A percentile compares a stretch with the other conserved stretches of the same genome.
Evolutionary conservation across 2,797 vertebrate genomes (phyloP).

Genomic region (Eulemur coronatus): DNA sequence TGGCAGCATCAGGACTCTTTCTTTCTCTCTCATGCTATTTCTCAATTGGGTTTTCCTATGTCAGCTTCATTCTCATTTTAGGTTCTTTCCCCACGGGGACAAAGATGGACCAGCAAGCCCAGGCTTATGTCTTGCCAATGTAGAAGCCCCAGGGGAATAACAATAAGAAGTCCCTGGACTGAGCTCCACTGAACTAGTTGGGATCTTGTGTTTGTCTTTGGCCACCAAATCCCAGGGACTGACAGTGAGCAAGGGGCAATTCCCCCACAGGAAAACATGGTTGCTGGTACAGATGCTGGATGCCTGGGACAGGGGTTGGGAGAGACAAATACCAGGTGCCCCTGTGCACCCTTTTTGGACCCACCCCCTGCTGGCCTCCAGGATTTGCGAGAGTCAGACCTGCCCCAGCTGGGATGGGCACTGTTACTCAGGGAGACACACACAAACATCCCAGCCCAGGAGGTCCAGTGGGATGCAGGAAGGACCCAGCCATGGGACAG

Average conservation of each 20-base stretch:
- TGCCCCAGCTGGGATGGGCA: background rate
- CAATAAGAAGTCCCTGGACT: background rate
- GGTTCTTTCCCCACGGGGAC: background rate
- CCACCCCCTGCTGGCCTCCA: background rate
- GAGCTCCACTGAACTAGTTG: background rate
- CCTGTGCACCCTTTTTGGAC: background rate
- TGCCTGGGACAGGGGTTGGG: background rate
- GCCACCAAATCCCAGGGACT: background rate
- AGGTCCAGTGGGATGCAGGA: background rate
- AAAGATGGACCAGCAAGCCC: background rate
- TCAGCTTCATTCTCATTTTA: background rate
- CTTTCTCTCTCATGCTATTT: background rate
- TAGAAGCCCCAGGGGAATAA: background rate
- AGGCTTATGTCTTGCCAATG: background rate
- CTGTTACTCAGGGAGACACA: background rate
- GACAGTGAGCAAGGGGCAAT: background rate
- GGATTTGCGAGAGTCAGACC: background rate
- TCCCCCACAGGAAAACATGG: background rate
- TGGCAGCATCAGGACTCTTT: background rate
- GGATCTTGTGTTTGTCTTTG: background rate
- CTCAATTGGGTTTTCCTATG: background rate
- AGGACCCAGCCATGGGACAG: background rate
- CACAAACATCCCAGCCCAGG: background rate
- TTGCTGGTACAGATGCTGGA: background rate
- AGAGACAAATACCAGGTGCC: background rate